A percentile compares a stretch with the other conserved stretches of the same genome.
Conservation (phyloP, 2,113 vertebrate genomes). For the Apus apus region DNA sequence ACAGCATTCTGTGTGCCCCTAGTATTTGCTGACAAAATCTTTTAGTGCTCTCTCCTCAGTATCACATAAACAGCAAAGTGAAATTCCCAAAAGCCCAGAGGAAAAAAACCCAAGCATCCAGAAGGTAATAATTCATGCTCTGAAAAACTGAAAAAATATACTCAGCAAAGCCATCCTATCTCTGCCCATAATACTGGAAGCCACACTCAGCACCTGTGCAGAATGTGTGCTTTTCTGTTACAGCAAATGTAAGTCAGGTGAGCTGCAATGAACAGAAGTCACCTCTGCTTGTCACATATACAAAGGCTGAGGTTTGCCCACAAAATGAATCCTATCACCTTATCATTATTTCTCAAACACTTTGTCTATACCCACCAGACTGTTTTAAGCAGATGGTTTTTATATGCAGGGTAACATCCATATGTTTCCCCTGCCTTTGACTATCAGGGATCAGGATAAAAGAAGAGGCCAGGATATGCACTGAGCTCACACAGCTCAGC, state of each 20-base stretch:
- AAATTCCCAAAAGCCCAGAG: not conserved
- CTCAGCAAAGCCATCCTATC: not conserved
- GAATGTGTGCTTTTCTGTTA: not conserved
- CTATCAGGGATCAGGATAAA: not conserved
- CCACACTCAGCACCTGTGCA: not conserved
- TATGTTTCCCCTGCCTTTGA: not conserved
- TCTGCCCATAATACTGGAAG: not conserved
- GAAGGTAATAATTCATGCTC: not conserved
- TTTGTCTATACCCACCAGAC: not conserved
- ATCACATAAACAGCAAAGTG: not conserved
- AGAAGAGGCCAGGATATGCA: not conserved
- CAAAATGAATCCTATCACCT: rapidly evolving
- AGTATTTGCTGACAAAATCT: not conserved
- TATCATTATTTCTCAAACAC: not conserved
- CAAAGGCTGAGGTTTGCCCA: not conserved
- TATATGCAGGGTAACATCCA: not conserved
- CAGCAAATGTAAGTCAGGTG: not conserved
- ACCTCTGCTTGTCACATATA: not conserved
- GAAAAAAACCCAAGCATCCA: not conserved
- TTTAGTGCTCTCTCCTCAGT: not conserved
- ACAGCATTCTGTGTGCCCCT: not conserved
- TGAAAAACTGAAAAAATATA: not conserved
- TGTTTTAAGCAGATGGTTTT: not conserved
- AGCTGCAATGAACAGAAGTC: not conserved
- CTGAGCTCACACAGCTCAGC: not conserved